These are phyloP conservation scores for Collichthys lucidus DNA, from an alignment of 2,113 vertebrate species.

Conservation along the genomic window DNA sequence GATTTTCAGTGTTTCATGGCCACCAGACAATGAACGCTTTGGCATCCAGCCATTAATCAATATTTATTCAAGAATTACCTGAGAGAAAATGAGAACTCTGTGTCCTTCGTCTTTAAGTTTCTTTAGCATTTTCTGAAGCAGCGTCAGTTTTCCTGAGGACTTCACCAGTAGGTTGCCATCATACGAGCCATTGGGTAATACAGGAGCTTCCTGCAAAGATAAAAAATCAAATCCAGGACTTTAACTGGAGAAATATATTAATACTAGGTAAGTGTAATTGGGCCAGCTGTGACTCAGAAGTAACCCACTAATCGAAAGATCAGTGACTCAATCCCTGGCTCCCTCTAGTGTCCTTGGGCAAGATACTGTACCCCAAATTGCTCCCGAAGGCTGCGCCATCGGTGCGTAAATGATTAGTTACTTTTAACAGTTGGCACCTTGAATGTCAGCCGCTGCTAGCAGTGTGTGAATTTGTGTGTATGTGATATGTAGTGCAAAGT, in stretches of 20 bases:
- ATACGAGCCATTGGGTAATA: conserved; percentile 96
- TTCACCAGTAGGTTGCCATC: conserved; percentile 95
- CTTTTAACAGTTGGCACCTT: no score
- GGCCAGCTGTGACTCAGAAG: no score
- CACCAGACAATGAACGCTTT: not conserved
- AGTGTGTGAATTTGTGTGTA: no score
- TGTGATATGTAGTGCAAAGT: no score
- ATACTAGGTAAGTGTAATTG: not conserved
- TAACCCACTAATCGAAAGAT: no score
- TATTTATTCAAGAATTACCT: conserved; percentile 81
- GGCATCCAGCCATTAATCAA: not conserved
- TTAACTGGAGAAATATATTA: not conserved
- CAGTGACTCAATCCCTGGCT: no score
- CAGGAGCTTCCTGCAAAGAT: conserved; percentile 91
- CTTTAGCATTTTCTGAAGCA: conserved; percentile 98
- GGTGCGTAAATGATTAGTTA: no score
- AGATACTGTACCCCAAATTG: no score
- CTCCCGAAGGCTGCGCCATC: no score
- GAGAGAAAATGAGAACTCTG: conserved; percentile 97
- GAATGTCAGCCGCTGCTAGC: no score
- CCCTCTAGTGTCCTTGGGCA: no score
- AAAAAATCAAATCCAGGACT: conserved; percentile 9
- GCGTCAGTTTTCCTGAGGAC: conserved; percentile 96
- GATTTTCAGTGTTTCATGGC: conserved; percentile 4
- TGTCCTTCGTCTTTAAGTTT: conserved; percentile 95